A percentile compares a stretch with the other conserved stretches of the same genome.
These are phyloP conservation scores for Polydrusus tereticollis DNA, from an alignment of 2,888 invertebrate genomes.

Conservation along the genomic window DNA sequence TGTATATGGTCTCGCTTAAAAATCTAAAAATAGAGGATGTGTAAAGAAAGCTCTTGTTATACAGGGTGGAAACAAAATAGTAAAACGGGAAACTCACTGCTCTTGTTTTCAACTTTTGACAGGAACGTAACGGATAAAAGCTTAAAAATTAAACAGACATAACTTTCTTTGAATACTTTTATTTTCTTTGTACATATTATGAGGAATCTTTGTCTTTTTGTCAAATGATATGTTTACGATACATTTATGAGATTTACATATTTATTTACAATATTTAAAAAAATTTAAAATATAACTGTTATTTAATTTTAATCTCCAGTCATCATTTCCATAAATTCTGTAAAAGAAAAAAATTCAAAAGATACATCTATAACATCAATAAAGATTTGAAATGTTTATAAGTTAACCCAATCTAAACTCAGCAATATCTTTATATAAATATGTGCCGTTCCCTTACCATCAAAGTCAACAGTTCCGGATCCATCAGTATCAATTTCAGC, in stretches of 20 bases:
- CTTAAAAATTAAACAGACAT: not conserved
- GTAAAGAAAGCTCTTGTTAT: too few relatives aligned
- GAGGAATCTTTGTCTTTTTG: slow-evolving; percentile 30
- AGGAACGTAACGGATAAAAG: too few relatives aligned
- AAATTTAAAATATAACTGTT: not conserved
- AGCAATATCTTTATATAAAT: too few relatives aligned
- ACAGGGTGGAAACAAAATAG: too few relatives aligned
- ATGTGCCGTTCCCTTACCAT: slow-evolving; percentile 84
- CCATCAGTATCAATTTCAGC: slow-evolving; percentile 98
- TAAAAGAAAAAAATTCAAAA: slow-evolving; percentile 50
- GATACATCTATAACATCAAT: too few relatives aligned
- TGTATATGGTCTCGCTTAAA: too few relatives aligned
- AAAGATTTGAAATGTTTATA: too few relatives aligned
- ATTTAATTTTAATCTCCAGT: slow-evolving; percentile 81
- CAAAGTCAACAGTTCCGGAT: slow-evolving; percentile 98
- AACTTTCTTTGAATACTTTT: not conserved
- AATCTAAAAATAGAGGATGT: too few relatives aligned
- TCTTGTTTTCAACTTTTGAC: too few relatives aligned
- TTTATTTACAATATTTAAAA: slow-evolving; percentile 8
- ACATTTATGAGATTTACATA: slow-evolving; percentile 3
- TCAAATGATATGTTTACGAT: not conserved
- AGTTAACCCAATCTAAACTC: too few relatives aligned
- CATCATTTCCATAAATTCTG: slow-evolving; percentile 97
- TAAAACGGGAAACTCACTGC: too few relatives aligned
- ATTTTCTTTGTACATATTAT: slow-evolving; percentile 17